phyloP scores from a whole-genome alignment of 2,888 invertebrate genomes.

The Rhabditophanes sp. region DNA sequence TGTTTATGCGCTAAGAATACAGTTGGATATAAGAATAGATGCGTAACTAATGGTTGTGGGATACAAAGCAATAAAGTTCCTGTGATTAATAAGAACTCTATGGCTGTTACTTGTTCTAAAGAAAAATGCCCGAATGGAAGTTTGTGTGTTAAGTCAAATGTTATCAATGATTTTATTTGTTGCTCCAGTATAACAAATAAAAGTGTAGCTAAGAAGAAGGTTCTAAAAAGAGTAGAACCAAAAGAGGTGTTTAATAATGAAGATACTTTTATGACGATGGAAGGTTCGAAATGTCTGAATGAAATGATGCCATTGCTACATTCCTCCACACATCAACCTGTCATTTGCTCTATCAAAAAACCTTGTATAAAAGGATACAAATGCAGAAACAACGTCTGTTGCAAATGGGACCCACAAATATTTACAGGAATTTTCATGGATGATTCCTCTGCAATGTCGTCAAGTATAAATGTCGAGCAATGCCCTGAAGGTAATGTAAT shows the following conservation, averaged over 20 bases:
- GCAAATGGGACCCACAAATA: too few species aligned
- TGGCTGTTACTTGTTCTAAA: conserved; percentile 7
- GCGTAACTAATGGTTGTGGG: conserved; percentile 18
- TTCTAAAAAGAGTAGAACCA: neutral
- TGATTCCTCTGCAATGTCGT: too few species aligned
- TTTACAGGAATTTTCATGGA: too few species aligned
- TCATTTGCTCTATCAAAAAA: conserved; percentile 17
- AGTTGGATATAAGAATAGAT: conserved; percentile 24
- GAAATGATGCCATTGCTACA: conserved; percentile 19
- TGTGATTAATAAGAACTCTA: conserved; percentile 2
- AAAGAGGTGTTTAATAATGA: too few species aligned
- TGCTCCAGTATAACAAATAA: conserved; percentile 6
- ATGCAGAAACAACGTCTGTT: conserved; percentile 19
- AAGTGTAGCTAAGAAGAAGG: neutral
- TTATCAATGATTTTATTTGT: conserved; percentile 17
- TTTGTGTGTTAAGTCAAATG: conserved; percentile 12
- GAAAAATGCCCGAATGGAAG: conserved; percentile 7
- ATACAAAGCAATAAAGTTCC: conserved; percentile 3
- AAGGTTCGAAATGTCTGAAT: conserved; percentile 15
- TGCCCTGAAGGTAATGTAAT: too few species aligned
- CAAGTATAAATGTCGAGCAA: too few species aligned
- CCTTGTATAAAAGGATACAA: conserved; percentile 19
- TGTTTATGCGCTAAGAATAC: conserved; percentile 21
- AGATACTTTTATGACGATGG: too few species aligned
- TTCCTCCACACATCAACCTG: conserved; percentile 19